These are phyloP conservation scores for Characodon lateralis DNA, from an alignment of 2,797 vertebrate genomes.

Conservation along the genomic window DNA sequence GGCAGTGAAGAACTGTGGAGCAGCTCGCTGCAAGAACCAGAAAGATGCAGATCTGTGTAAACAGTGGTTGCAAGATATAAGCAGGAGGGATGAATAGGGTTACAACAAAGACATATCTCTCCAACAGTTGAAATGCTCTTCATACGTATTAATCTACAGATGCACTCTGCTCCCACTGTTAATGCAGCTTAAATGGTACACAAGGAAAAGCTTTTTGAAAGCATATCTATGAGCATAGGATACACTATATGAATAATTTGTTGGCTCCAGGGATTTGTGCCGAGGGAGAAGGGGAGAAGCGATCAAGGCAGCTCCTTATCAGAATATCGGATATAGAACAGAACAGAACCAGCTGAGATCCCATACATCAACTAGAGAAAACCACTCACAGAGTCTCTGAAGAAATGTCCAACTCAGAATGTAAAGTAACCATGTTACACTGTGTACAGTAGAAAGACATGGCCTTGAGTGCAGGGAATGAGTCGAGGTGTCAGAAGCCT, in stretches of 20 bases:
- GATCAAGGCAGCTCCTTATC: slow-evolving; percentile 12
- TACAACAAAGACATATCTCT: slow-evolving; percentile 18
- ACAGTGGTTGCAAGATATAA: slow-evolving; percentile 30
- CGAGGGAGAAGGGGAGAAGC: not conserved
- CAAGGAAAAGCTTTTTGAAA: slow-evolving; percentile 71
- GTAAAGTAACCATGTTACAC: not conserved
- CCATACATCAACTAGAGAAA: not conserved
- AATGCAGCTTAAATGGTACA: slow-evolving; percentile 57
- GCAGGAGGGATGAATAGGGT: slow-evolving; percentile 30
- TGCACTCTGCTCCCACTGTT: slow-evolving; percentile 23
- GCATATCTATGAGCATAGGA: slow-evolving; percentile 41
- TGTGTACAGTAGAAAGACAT: not conserved
- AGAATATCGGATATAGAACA: slow-evolving; percentile 21
- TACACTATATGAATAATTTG: slow-evolving; percentile 74
- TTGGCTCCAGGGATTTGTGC: slow-evolving; percentile 21
- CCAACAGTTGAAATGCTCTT: slow-evolving; percentile 11
- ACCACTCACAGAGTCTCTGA: slow-evolving; percentile 5
- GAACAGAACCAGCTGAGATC: slow-evolving; percentile 12
- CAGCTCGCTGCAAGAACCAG: slow-evolving; percentile 21
- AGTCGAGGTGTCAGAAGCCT: too few relatives aligned
- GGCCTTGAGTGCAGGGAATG: not conserved
- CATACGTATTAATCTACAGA: not conserved
- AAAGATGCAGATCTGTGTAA: slow-evolving; percentile 22
- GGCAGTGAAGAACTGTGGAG: slow-evolving; percentile 31
- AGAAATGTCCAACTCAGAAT: not conserved